Base-by-base conservation (phyloP, 1,140 invertebrate genomes). In the Lucilia cuprina region DNA sequence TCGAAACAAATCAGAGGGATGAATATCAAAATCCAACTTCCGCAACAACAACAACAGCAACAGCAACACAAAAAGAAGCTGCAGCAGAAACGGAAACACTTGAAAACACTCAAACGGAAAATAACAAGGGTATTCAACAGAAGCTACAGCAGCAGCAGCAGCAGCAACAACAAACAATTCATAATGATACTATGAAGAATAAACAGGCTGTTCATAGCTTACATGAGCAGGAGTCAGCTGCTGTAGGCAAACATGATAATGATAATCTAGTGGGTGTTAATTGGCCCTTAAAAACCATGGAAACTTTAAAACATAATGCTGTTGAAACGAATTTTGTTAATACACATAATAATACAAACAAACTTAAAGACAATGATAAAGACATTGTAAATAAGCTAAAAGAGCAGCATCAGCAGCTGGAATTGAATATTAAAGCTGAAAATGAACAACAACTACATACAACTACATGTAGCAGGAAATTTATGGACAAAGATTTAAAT, bases 1-100 rank as follows among this genome's bases (percentile, higher is more conserved):
- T 82, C 47, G 60, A 30, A 41, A 74, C 30, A 83, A 83, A 83
- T 83, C 47, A 83, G 35, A 35, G 82, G 70, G 82, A 70, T 47
- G 82, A 55, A 47, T 35, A 47, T 80, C 77, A 35, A 80, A 80
- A 80, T 47, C 21, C 47, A 80, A 55, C 80, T 47, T 82, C 80
- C 80, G 80, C 80, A 14, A 30, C 13, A 55, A 55, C 7, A 47
- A 30, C 13, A 82, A 10, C 5, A 82, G n/a, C n/a, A n/a, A n/a
- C n/a, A n/a, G n/a, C n/a, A 82, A 82, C 77, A 82, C 25, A 34
- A 10, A 50, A 47, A 82, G 25, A 30, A 30, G 25, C 1, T 2
- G 25, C 25, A 30, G 25, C 25, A 30, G 82, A 82, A 65, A 41
- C 25, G 50, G 60, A 82, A 82, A 65, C 25, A 65, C 25, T 60